Conservation (phyloP, 2,888 invertebrate species). For the Lumbricus terrestris region DNA sequence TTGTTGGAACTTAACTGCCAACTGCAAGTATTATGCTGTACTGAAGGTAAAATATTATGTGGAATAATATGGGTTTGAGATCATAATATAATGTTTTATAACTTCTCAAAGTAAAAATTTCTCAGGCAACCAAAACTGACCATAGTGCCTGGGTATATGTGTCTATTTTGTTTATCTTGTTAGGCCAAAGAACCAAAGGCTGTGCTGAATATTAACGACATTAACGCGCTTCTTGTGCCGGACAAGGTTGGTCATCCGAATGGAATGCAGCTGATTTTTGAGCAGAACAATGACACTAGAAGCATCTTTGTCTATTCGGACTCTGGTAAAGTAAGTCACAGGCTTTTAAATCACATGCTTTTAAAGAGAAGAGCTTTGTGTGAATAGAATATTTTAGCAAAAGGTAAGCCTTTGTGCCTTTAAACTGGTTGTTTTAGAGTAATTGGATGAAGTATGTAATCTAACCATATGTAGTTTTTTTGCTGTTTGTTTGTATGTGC, state of each 20-base stretch:
- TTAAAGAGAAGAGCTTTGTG: neutral
- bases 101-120: no score
- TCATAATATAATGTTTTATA: no score
- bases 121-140: no score
- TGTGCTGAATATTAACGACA: constrained; percentile 74
- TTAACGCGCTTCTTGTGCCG: constrained; percentile 82
- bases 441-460: no score
- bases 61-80: no score
- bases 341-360: neutral
- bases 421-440: no score
- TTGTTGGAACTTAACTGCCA: no score
- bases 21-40: no score
- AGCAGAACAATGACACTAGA: constrained; percentile 80
- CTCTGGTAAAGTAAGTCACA: constrained; percentile 68
- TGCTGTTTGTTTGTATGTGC: no score
- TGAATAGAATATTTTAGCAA: neutral
- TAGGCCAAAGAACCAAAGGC: constrained; percentile 76
- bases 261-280: constrained; percentile 75
- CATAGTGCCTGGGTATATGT: no score
- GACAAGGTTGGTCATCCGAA: constrained; percentile 76
- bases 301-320: constrained; percentile 86
- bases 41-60: no score
- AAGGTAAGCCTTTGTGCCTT: no score
- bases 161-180: constrained; percentile 13
- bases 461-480: neutral